Base-by-base conservation (phyloP, 2,113 vertebrate genomes). In the Pimephales promelas region DNA sequence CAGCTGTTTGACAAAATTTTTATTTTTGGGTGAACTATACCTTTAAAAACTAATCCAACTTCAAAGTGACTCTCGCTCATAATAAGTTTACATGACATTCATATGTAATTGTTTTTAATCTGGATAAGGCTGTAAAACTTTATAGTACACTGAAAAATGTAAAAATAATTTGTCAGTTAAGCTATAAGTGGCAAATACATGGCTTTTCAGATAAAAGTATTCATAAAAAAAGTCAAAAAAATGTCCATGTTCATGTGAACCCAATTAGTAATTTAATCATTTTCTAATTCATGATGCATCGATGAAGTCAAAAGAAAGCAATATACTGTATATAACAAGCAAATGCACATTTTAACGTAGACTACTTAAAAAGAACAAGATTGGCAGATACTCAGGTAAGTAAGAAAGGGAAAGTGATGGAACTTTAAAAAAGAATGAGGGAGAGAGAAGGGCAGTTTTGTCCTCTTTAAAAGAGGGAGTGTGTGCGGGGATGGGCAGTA, bases 401-500 rank as follows among this genome's bases (percentile, higher is more conserved):
- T 22, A 70, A 24, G 47, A 70, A 52, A 68, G 47, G 40, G 47
- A 56, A 54, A 81, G 20, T 28, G 64, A 70, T 52, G 28, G 45
- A 4, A 70, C 79, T 70, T 54, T 34, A 40, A 81, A 81, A 81
- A 81, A 64, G 59, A 79, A 56, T 54, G 64, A 70, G 2, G 62
- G 77, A 64, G 26, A 81, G 4, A 56, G 47, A 81, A 56, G 43
- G 3, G 22, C 47, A 34, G 54, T 81, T 70, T 70, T 70, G 79
- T 56, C 79, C 79, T 68, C 61, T 81, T 71, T 36, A 68, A 68
- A 52, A 18, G 28, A 40, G 34, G 79, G 79, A 81, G 64, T 71
- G 79, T 81, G 79, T 81, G 47, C 5, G 47, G 64, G 79, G 79
- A 81, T 81, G 64, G 79, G 22, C 79, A 81, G 79, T 56, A 81